Base-by-base conservation (phyloP, 2,888 invertebrate species). In the Orthosia gothica region DNA sequence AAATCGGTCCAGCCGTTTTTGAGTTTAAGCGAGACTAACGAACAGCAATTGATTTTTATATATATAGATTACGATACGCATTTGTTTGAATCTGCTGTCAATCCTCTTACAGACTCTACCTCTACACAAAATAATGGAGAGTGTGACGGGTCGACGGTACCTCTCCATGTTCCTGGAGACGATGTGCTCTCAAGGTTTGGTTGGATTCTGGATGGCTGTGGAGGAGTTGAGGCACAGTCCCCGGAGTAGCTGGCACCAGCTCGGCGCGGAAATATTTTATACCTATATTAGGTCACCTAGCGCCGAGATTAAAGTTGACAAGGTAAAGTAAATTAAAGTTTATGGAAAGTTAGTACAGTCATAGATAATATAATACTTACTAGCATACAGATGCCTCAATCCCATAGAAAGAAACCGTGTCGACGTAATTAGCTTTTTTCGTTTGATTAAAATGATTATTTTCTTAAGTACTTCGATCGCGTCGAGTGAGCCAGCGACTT, bases 231-330 rank as follows among this genome's bases (percentile, higher is more conserved):
- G 98, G 82, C 97, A 97, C 73, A 97, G 98, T n/a, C 97, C 98
- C 63, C 97, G 98, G 84, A 97, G 97, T 77, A 97, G 97, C 84
- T 98, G 98, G 97, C 99, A 99, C 93, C 98, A 99, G 89, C 95
- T 99, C 47, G 99, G 98, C 15, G 98, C 98, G n/a, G 99, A 99
- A 93, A 98, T 99, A 89, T 99, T 98, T 94, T 99, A 99, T 91
- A 98, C 98, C 5, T 99, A 98, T 89, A 98, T 99, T 78, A 97
- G 98, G 82, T 98, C 98, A 66, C 98, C 98, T 3, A 98, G 98
- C 77, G 98, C 98, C 0, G 98, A 98, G 91, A 98, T 99, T 77
- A 98, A 98, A 95, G 98, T 98, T 59, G 98, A 98, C 90, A 98
- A 98, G 95, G 97, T 97, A 88, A 18, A 50, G 16, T 69, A 32